Percentiles rank a stretch among this genome's conserved stretches.
These are phyloP conservation scores for Tigriopus californicus DNA, from an alignment of 2,888 invertebrate species.

Conservation along the genomic window DNA sequence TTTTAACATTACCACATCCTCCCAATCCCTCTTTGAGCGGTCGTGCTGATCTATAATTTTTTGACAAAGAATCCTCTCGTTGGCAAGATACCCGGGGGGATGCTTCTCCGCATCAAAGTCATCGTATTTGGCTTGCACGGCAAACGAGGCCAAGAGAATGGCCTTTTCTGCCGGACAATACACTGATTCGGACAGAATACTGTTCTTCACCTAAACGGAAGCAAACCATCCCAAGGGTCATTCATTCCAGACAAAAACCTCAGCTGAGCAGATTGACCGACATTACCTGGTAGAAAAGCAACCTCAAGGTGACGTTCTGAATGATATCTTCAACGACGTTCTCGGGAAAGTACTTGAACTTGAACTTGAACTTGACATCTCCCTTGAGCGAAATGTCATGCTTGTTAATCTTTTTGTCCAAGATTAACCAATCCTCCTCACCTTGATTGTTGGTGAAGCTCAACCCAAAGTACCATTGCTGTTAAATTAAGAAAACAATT, in stretches of 20 bases:
- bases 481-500: background rate
- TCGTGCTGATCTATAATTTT: constrained; percentile 4
- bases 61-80: background rate
- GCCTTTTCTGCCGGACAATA: constrained; percentile 3
- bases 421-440: background rate
- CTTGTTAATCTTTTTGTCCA: background rate
- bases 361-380: background rate
- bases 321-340: constrained; percentile 7
- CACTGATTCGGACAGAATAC: background rate
- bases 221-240: too few species aligned
- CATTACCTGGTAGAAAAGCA: constrained; percentile 10
- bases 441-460: background rate
- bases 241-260: too few species aligned
- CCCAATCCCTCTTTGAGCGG: background rate
- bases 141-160: background rate
- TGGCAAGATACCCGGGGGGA: background rate
- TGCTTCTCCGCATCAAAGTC: constrained; percentile 6
- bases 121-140: background rate
- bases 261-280: too few species aligned
- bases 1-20: background rate
- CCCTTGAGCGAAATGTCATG: background rate
- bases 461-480: background rate
- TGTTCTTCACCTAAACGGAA: background rate
- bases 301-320: background rate
- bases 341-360: constrained; percentile 8